Percentiles rank a stretch among this genome's conserved stretches.
Conservation (phyloP, 2,113 vertebrate genomes). For the Myrmophylax atrothorax region DNA sequence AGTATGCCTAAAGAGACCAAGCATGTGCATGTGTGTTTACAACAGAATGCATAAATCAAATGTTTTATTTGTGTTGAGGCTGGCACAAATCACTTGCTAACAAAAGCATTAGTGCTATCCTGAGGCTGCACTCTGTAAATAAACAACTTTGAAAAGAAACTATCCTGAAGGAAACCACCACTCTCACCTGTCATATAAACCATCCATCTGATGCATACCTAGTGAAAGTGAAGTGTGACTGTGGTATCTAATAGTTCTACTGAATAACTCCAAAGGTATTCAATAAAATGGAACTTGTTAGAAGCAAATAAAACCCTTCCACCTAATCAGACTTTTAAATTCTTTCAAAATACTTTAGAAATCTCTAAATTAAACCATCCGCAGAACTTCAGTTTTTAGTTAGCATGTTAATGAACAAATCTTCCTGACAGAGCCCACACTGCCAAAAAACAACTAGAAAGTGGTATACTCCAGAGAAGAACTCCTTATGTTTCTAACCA, state of each 20-base stretch:
- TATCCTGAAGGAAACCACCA: neutral
- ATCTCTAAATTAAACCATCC: neutral
- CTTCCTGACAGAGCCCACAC: neutral
- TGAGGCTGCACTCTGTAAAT: neutral
- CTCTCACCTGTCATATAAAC: neutral
- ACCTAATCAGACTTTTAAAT: neutral
- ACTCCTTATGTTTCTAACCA: neutral
- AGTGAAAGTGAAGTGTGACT: neutral
- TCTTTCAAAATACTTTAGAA: neutral
- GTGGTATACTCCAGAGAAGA: neutral
- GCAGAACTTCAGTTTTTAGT: neutral
- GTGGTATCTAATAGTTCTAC: neutral
- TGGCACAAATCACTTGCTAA: conserved; percentile 4
- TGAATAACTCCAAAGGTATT: neutral
- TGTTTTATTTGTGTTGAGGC: neutral
- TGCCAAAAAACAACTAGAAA: neutral
- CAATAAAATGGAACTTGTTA: neutral
- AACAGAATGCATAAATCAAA: neutral
- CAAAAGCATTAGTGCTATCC: neutral
- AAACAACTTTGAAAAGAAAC: neutral
- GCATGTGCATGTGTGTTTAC: neutral
- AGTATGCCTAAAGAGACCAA: neutral
- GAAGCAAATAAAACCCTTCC: neutral
- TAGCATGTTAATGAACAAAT: neutral
- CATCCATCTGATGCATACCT: neutral